phyloP scores from a whole-genome alignment of 2,888 invertebrate genomes.

The Chymomyza amoena region DNA sequence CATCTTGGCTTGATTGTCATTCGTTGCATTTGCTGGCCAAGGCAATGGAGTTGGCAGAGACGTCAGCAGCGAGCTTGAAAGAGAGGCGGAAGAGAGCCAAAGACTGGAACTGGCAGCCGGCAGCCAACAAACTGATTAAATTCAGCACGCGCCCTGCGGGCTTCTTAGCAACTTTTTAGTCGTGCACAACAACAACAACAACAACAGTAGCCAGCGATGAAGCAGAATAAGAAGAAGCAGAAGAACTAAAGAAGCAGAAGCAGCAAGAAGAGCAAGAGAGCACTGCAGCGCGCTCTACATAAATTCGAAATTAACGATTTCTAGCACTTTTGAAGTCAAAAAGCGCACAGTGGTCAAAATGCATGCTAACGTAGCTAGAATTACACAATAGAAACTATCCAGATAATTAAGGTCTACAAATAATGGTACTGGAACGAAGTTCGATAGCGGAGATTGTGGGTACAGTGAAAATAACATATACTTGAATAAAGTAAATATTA shows the following conservation, averaged over 20 bases:
- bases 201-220: conserved; percentile 8
- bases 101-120: conserved; percentile 34
- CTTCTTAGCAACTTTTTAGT: conserved; percentile 71
- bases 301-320: conserved; percentile 75
- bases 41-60: conserved; percentile 14
- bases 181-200: not conserved
- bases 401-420: too few species aligned
- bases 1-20: conserved; percentile 73
- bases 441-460: too few species aligned
- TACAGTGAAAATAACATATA: too few species aligned
- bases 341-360: too few species aligned
- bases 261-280: conserved; percentile 20
- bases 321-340: conserved; percentile 46
- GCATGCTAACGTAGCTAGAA: too few species aligned
- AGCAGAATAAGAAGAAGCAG: conserved; percentile 1
- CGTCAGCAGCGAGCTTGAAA: conserved; percentile 4
- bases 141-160: conserved; percentile 78
- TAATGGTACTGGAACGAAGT: too few species aligned
- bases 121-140: conserved; percentile 75
- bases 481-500: too few species aligned
- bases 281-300: conserved; percentile 59
- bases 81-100: not conserved
- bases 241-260: conserved; percentile 8
- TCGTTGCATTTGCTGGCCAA: conserved; percentile 52
- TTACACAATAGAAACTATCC: too few species aligned